Percentiles rank a stretch among this genome's conserved stretches.
phyloP scores from a whole-genome alignment of 2,888 invertebrate genomes.

The Cephus pygmeus region DNA sequence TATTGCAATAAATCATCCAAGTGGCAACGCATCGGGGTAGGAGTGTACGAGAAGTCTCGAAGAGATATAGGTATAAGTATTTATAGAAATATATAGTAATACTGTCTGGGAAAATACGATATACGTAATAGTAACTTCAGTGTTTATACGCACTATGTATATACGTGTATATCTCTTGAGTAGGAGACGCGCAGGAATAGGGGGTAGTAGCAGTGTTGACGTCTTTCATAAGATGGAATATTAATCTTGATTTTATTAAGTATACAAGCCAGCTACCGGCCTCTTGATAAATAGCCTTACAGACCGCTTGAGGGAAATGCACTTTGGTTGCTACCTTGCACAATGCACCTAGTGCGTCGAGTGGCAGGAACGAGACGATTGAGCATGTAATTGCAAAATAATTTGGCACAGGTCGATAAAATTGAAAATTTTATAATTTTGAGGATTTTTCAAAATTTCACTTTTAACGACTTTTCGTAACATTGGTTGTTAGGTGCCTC shows the following conservation, averaged over 20 bases:
- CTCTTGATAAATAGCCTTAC: background rate
- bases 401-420: background rate
- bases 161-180: background rate
- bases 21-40: slow-evolving; percentile 42
- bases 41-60: slow-evolving; percentile 24
- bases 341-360: background rate
- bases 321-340: background rate
- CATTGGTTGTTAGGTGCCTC: background rate
- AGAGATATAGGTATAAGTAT: slow-evolving; percentile 6
- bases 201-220: slow-evolving; percentile 26
- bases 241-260: slow-evolving; percentile 58
- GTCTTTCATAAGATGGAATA: slow-evolving; percentile 49
- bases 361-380: background rate
- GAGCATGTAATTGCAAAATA: background rate
- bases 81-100: background rate
- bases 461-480: background rate
- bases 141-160: background rate
- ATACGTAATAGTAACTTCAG: background rate
- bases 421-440: no score
- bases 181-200: slow-evolving; percentile 21
- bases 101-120: background rate
- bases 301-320: background rate
- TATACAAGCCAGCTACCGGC: slow-evolving; percentile 6
- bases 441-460: background rate
- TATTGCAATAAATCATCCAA: slow-evolving; percentile 63